A percentile compares a stretch with the other conserved stretches of the same genome.
Evolutionary conservation across 2,797 vertebrate genomes (phyloP).

Genomic region (Vipera ursinii): DNA sequence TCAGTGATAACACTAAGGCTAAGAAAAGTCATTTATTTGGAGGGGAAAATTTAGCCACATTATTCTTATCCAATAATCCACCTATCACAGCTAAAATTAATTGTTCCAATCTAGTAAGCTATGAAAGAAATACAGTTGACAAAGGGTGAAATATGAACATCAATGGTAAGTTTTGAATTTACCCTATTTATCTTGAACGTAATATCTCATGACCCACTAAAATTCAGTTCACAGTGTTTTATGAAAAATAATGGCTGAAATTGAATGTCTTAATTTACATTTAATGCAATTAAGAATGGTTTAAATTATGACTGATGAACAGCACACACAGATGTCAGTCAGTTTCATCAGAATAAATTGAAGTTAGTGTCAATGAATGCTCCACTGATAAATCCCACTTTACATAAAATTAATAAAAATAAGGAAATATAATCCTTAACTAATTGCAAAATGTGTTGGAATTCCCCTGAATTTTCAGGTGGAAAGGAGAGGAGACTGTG

Average conservation of each 20-base stretch:
- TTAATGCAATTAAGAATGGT: slow-evolving; percentile 98
- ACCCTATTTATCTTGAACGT: slow-evolving; percentile 84
- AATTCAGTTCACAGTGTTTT: slow-evolving; percentile 95
- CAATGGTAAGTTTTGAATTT: slow-evolving; percentile 79
- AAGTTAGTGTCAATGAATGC: slow-evolving; percentile 80
- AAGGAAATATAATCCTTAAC: slow-evolving; percentile 84
- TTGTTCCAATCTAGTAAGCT: slow-evolving; percentile 76
- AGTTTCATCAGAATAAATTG: slow-evolving; percentile 85
- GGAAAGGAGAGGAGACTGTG: slow-evolving; percentile 29
- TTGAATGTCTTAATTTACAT: slow-evolving; percentile 99
- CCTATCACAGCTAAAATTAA: slow-evolving; percentile 75
- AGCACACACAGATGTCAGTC: slow-evolving; percentile 91
- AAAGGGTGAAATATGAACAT: slow-evolving; percentile 81
- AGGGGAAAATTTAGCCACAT: slow-evolving; percentile 63
- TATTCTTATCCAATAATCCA: slow-evolving; percentile 70
- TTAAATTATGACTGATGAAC: slow-evolving; percentile 97
- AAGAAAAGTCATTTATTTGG: slow-evolving; percentile 73
- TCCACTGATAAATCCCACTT: slow-evolving; percentile 83
- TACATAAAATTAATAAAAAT: slow-evolving; percentile 89
- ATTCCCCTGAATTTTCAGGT: slow-evolving; percentile 75
- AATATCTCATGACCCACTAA: slow-evolving; percentile 89
- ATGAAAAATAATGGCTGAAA: slow-evolving; percentile 98
- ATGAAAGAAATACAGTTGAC: slow-evolving; percentile 72
- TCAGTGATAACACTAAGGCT: slow-evolving; percentile 66
- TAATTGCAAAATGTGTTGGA: slow-evolving; percentile 82